These are phyloP conservation scores for Gila robusta DNA, from an alignment of 2,797 vertebrate species.

Conservation along the genomic window DNA sequence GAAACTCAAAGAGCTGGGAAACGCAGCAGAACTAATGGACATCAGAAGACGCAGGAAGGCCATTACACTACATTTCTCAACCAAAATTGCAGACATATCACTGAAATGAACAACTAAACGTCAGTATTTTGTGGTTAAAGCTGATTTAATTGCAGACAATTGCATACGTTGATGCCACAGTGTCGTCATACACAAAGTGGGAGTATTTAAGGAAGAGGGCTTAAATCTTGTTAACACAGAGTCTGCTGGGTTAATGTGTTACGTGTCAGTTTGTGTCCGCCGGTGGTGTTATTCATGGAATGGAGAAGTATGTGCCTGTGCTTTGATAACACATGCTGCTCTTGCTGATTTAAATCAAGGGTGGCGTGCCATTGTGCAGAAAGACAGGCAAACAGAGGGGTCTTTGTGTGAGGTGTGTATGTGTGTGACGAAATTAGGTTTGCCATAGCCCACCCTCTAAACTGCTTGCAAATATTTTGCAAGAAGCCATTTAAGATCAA, in stretches of 20 bases:
- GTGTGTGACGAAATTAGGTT: conserved; percentile 12
- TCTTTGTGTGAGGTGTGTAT: conserved; percentile 33
- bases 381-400: conserved; percentile 52
- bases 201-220: neutral
- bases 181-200: neutral
- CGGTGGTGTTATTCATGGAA: conserved; percentile 42
- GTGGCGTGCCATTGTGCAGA: conserved; percentile 39
- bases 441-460: conserved; percentile 4
- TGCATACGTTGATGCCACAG: neutral
- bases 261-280: conserved; percentile 20
- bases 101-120: neutral
- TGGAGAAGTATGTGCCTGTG: conserved; percentile 56
- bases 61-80: neutral
- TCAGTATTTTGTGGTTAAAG: neutral
- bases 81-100: neutral
- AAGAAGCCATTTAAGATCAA: neutral
- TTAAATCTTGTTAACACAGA: neutral
- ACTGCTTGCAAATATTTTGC: conserved; percentile 18
- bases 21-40: neutral
- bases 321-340: conserved; percentile 63
- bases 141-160: neutral
- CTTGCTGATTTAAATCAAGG: conserved; percentile 50
- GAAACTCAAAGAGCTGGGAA: neutral
- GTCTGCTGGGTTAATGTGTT: conserved; percentile 29
- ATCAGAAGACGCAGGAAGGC: neutral